phyloP scores from a whole-genome alignment of 1,140 invertebrate species.

The Pseudobourletiella spinata region DNA sequence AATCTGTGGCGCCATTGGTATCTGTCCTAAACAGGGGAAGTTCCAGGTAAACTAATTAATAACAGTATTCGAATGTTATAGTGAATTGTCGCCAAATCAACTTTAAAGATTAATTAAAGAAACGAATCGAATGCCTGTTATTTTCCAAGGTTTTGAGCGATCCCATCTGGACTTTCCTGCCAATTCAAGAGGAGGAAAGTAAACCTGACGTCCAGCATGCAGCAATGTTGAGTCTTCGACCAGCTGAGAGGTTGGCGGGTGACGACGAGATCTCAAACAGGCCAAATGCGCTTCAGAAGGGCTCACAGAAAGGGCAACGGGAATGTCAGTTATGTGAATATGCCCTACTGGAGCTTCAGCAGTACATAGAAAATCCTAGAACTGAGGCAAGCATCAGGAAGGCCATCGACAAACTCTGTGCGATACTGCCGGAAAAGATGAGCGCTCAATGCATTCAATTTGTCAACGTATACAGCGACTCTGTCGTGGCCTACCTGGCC shows the following conservation, averaged over 20 bases:
- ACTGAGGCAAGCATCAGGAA: slow-evolving; percentile 58
- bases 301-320: slow-evolving; percentile 32
- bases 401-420: slow-evolving; percentile 57
- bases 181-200: too few relatives aligned
- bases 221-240: too few relatives aligned
- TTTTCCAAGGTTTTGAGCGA: too few relatives aligned
- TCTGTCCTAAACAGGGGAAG: slow-evolving; percentile 46
- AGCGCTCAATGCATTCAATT: slow-evolving; percentile 62
- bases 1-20: slow-evolving; percentile 58
- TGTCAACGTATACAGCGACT: slow-evolving; percentile 65
- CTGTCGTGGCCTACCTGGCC: slow-evolving; percentile 61
- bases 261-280: slow-evolving; percentile 5
- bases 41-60: slow-evolving; percentile 10
- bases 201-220: too few relatives aligned
- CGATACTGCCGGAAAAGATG: slow-evolving; percentile 53
- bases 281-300: slow-evolving; percentile 18
- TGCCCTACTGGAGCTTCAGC: slow-evolving; percentile 66
- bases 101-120: too few relatives aligned
- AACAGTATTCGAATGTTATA: too few relatives aligned
- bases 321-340: slow-evolving; percentile 72
- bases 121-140: too few relatives aligned
- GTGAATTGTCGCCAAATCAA: too few relatives aligned
- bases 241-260: slow-evolving; percentile 14
- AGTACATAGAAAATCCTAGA: slow-evolving; percentile 55
- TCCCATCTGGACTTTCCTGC: too few relatives aligned